A percentile compares a stretch with the other conserved stretches of the same genome.
Evolutionary conservation across 2,888 invertebrate genomes (phyloP).

Genomic region (Ecdyonurus torrentis): DNA sequence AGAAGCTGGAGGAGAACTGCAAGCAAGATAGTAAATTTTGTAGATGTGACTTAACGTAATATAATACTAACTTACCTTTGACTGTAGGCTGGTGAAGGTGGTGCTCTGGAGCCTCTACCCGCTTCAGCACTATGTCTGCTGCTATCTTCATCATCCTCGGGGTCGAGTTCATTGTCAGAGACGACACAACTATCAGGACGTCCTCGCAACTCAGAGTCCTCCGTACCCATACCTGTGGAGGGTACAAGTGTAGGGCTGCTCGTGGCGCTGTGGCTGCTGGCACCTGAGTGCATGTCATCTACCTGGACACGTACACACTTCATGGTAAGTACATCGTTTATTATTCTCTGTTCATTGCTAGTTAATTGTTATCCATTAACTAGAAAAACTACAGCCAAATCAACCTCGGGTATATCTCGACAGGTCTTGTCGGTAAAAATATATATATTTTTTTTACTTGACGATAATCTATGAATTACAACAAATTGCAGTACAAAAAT

Average conservation of each 20-base stretch:
- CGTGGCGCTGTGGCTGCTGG: background rate
- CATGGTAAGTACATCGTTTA: no score
- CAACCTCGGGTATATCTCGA: no score
- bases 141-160: conserved; percentile 11
- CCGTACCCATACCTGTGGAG: background rate
- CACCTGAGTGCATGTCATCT: background rate
- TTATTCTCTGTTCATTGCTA: no score
- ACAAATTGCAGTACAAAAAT: no score
- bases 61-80: background rate
- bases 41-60: background rate
- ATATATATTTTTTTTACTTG: no score
- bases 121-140: conserved; percentile 1
- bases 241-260: conserved; percentile 1
- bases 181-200: conserved; percentile 15
- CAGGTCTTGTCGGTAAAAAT: no score
- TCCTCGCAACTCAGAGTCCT: background rate
- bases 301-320: no score
- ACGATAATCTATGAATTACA: no score
- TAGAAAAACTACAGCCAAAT: no score
- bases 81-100: background rate
- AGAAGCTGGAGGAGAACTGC: background rate
- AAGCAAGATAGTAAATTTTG: no score
- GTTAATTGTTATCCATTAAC: no score
- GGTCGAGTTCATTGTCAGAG: conserved; percentile 13
- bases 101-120: background rate